Evolutionary conservation across 2,797 vertebrate genomes (phyloP).

Genomic region (Ctenochaetus hawaiiensis): DNA sequence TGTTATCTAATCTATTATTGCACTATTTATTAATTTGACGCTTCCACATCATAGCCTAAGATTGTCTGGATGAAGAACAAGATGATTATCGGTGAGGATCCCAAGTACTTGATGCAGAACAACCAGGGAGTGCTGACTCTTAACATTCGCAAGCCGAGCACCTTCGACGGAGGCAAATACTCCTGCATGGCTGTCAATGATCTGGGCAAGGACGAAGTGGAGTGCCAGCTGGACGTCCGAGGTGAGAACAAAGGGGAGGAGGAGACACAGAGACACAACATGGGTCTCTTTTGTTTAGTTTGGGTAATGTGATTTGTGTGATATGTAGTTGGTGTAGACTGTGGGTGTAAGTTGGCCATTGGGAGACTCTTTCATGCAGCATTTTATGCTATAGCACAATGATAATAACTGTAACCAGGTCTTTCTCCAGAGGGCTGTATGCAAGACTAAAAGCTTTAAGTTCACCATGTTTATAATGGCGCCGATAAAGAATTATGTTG

Average conservation of each 20-base stretch:
- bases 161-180: conserved; percentile 92
- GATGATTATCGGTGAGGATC: conserved; percentile 91
- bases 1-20: background rate
- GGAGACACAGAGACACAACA: background rate
- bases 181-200: conserved; percentile 91
- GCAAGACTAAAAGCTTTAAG: background rate
- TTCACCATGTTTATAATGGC: background rate
- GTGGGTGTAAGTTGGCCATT: no score
- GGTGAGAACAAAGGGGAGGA: conserved; percentile 74
- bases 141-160: conserved; percentile 93
- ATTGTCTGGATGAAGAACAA: conserved; percentile 97
- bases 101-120: conserved; percentile 94
- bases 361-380: no score
- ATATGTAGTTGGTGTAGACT: no score
- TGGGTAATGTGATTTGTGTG: background rate
- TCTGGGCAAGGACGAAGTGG: conserved; percentile 91
- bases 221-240: conserved; percentile 92
- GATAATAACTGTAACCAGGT: no score
- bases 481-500: background rate
- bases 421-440: no score
- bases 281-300: background rate
- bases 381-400: no score
- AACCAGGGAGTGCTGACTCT: conserved; percentile 96
- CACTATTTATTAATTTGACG: background rate
- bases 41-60: conserved; percentile 87